A percentile compares a stretch with the other conserved stretches of the same genome.
phyloP scores from a whole-genome alignment of 2,113 vertebrate species.

The Syrmaticus mikado region DNA sequence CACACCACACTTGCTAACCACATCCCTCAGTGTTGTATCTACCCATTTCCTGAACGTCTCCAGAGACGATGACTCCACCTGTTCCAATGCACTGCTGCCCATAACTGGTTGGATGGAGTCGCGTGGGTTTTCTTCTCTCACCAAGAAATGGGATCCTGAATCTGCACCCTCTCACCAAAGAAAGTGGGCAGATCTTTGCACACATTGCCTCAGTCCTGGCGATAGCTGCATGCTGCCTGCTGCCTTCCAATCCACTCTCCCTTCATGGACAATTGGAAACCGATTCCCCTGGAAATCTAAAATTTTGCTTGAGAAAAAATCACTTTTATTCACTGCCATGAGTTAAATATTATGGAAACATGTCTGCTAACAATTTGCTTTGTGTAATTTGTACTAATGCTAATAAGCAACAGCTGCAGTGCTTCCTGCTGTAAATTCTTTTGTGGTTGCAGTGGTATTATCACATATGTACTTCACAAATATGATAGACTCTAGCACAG shows the following conservation, averaged over 20 bases:
- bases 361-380: constrained; percentile 82
- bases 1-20: no score
- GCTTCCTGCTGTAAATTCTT: constrained; percentile 78
- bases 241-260: neutral
- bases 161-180: neutral
- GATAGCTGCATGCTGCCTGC: neutral
- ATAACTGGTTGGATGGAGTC: neutral
- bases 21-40: no score
- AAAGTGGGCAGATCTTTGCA: neutral
- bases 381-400: constrained; percentile 78
- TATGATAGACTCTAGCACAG: neutral
- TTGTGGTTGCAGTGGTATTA: constrained; percentile 68
- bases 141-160: neutral
- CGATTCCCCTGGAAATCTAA: constrained; percentile 59
- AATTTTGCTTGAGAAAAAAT: constrained; percentile 63
- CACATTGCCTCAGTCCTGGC: neutral
- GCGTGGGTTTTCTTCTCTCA: neutral
- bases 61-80: no score
- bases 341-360: constrained; percentile 78
- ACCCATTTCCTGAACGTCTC: no score
- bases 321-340: constrained; percentile 69
- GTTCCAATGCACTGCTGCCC: neutral
- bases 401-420: constrained; percentile 80
- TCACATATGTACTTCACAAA: constrained; percentile 66
- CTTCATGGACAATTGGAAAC: constrained; percentile 70